Percentiles rank a stretch among this genome's conserved stretches.
These are phyloP conservation scores for Agonopterix arenella DNA, from an alignment of 2,888 invertebrate genomes.

Conservation along the genomic window DNA sequence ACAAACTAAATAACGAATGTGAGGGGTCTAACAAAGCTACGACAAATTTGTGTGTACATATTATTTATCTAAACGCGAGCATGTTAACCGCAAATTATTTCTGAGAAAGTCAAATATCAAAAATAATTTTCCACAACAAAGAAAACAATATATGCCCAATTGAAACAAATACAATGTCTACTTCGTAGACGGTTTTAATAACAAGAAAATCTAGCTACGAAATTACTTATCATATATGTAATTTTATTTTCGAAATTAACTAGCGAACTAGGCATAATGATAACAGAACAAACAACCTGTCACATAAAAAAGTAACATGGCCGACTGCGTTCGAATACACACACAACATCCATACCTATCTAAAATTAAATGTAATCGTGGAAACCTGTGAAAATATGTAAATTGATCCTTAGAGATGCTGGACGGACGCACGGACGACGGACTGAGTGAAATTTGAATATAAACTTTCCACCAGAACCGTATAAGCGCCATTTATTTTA, in stretches of 20 bases:
- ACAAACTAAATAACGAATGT: conserved; percentile 40
- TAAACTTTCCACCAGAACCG: conserved; percentile 64
- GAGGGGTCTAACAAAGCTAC: conserved; percentile 41
- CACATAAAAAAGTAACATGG: no score
- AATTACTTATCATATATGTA: no score
- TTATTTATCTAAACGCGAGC: conserved; percentile 34
- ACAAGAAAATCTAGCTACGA: background rate
- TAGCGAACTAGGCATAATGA: no score
- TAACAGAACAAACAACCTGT: no score
- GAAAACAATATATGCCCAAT: conserved; percentile 16
- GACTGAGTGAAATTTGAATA: conserved; percentile 72
- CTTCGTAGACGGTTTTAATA: background rate
- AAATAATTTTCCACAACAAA: conserved; percentile 52
- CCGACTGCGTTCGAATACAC: no score
- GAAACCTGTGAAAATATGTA: conserved; percentile 76
- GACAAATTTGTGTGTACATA: conserved; percentile 14
- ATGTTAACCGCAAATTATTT: conserved; percentile 51
- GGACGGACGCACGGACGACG: conserved; percentile 65
- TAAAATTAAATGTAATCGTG: conserved; percentile 58
- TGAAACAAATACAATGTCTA: background rate
- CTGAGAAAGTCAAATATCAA: conserved; percentile 51
- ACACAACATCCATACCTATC: conserved; percentile 23
- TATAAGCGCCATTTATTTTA: conserved; percentile 73
- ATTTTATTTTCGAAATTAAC: no score
- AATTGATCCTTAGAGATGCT: conserved; percentile 74